Evolutionary conservation across 2,113 vertebrate genomes (phyloP), one percentile per base, ranked within the genome.

Genomic region (Axis porcinus): DNA sequence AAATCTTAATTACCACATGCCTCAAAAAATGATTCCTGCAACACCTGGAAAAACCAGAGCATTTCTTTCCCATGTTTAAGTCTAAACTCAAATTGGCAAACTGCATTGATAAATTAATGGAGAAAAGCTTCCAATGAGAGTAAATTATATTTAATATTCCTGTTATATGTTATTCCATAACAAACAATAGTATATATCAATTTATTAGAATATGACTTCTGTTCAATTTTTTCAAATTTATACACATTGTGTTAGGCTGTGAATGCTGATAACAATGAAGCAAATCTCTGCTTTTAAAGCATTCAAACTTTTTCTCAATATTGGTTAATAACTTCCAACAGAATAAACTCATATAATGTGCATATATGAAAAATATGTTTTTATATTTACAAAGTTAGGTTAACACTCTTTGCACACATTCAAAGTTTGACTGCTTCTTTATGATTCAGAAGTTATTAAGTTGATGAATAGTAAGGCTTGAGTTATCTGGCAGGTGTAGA

Each of bases 101-200:
- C 10, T 78, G 3, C 43, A 6, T 36, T 81, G 78, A 67, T 93
- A 88, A 67, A 95, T 98, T 64, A 94, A 94, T 92, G 40, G n/a
- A 67, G 10, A 93, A 97, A 95, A 85, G 30, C 25, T 86, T 81
- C 78, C 85, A 89, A 21, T 30, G 28, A 95, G 64, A 85, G 62
- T 86, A 83, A 96, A 95, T 92, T 67, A 93, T 97, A 97, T 89
- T 86, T 3, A 97, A 97, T 60, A 91, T 2, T 45, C 12, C 40
- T 33, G 91, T 50, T 62, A 76, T 40, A 55, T 79, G 43, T 85
- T 82, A 21, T 86, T 92, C 40, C 33, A 33, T 7, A 95, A 64
- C 2, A 94, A 91, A 50, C 6, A 84, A 62, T 21, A 86, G 12
- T 43, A 40, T 54, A 3, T 67, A 21, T 83, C n/a, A 64, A 2